Conservation (phyloP, 2,888 invertebrate genomes). For the Hyposoter dolosus region DNA sequence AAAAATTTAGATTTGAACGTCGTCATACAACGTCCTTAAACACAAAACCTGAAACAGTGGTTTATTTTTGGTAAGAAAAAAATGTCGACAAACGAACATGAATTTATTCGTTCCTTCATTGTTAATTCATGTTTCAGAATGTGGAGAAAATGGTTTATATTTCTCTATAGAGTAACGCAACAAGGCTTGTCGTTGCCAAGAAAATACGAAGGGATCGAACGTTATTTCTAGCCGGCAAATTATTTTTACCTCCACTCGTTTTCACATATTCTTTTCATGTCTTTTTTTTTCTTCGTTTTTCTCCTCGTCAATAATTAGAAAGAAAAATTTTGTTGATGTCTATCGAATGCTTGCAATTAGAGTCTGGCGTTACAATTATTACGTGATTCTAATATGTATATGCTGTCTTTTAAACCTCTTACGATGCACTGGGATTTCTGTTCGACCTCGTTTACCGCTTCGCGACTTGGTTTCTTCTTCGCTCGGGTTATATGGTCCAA, state of each 20-base stretch:
- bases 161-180: background rate
- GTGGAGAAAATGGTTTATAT: background rate
- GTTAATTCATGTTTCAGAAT: background rate
- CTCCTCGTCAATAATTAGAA: background rate
- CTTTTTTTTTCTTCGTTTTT: background rate
- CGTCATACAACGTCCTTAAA: too few relatives aligned
- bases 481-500: slow-evolving; percentile 44
- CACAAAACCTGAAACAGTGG: too few relatives aligned
- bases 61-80: background rate
- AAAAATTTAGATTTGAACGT: too few relatives aligned
- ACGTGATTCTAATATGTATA: slow-evolving; percentile 53
- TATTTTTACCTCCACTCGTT: slow-evolving; percentile 12
- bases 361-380: slow-evolving; percentile 44
- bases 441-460: slow-evolving; percentile 64
- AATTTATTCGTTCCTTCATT: background rate
- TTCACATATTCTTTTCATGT: background rate
- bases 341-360: slow-evolving; percentile 30
- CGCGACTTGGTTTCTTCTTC: slow-evolving; percentile 46
- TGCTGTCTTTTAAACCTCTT: slow-evolving; percentile 60
- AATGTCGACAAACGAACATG: background rate
- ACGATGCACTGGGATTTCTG: slow-evolving; percentile 66
- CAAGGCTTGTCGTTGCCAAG: background rate
- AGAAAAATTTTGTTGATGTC: background rate
- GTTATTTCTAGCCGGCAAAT: background rate
- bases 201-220: background rate